Evolutionary conservation across 2,797 vertebrate species (phyloP).

Genomic region (Forpus xanthops): DNA sequence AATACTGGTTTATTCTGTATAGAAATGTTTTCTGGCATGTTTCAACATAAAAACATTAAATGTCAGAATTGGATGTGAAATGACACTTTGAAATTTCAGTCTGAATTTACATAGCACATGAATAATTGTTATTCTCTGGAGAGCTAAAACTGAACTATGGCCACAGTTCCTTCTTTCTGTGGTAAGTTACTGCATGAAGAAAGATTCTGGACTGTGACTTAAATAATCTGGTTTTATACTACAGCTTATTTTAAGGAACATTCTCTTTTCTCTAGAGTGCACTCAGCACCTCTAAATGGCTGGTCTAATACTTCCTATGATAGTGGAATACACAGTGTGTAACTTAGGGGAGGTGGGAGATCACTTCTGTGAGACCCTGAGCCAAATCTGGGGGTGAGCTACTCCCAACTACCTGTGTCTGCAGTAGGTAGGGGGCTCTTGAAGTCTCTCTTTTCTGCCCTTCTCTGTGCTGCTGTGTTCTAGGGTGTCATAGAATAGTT

Average conservation of each 20-base stretch:
- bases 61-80: background rate
- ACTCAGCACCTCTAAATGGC: background rate
- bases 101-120: background rate
- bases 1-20: background rate
- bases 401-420: accelerated
- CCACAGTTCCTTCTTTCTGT: background rate
- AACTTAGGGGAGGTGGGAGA: background rate
- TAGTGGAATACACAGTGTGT: background rate
- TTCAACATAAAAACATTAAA: background rate
- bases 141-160: background rate
- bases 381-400: background rate
- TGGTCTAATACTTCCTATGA: background rate
- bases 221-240: background rate
- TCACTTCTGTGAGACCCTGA: background rate
- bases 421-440: background rate
- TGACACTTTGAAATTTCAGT: background rate
- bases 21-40: background rate
- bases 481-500: background rate
- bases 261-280: background rate
- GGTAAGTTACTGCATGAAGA: background rate
- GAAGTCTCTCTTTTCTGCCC: background rate
- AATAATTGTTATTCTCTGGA: background rate
- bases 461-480: background rate
- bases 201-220: background rate
- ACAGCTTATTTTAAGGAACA: background rate